These are phyloP conservation scores for Cairina moschata DNA, from an alignment of 2,113 vertebrate genomes.

Conservation along the genomic window DNA sequence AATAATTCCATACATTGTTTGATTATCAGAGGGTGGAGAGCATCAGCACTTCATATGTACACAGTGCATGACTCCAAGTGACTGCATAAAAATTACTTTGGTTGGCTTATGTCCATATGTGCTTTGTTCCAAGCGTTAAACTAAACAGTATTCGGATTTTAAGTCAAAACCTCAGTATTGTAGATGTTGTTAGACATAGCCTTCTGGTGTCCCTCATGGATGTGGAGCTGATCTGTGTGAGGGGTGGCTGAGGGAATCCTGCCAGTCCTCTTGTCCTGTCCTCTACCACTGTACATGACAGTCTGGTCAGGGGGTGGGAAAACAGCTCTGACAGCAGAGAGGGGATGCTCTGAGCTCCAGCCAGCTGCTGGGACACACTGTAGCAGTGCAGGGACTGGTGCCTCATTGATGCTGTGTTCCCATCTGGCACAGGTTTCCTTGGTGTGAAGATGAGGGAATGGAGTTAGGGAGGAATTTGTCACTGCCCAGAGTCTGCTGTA, in stretches of 20 bases:
- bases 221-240: fast-evolving
- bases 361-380: fast-evolving
- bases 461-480: background rate
- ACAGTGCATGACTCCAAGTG: background rate
- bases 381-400: fast-evolving
- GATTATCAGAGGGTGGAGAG: background rate
- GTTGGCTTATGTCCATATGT: fast-evolving
- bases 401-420: background rate
- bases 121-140: background rate
- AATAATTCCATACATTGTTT: background rate
- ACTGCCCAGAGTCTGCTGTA: background rate
- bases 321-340: fast-evolving
- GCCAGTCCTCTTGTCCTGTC: background rate
- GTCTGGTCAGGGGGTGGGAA: background rate
- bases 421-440: background rate
- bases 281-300: fast-evolving
- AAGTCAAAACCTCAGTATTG: background rate
- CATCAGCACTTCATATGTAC: fast-evolving
- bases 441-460: background rate
- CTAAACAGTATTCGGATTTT: background rate
- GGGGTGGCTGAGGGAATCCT: background rate
- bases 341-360: background rate
- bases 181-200: background rate
- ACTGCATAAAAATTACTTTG: background rate
- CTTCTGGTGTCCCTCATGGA: background rate